Evolutionary conservation across 2,113 vertebrate species (phyloP).

Genomic region (Seriola dumerili): DNA sequence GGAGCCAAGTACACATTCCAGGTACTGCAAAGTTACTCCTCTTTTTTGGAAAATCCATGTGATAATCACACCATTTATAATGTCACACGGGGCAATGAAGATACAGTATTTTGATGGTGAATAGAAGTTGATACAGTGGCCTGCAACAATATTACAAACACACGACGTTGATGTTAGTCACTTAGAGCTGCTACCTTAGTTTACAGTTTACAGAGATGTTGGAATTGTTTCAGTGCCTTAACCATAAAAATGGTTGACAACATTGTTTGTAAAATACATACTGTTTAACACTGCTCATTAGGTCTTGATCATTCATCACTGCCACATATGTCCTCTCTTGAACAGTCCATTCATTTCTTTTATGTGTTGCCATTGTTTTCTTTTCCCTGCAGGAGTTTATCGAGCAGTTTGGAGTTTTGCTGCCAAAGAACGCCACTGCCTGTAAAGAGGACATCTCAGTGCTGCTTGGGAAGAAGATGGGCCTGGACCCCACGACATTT

Average conservation of each 20-base stretch:
- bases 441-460: conserved; percentile 87
- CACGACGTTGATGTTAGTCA: background rate
- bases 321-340: background rate
- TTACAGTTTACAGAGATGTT: background rate
- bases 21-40: conserved; percentile 79
- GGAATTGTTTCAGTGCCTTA: background rate
- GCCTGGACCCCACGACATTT: conserved; percentile 89
- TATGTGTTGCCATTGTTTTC: background rate
- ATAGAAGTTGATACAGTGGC: background rate
- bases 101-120: background rate
- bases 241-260: background rate
- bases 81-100: background rate
- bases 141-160: background rate
- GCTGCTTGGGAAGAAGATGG: conserved; percentile 89
- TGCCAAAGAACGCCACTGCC: conserved; percentile 87
- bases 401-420: conserved; percentile 93
- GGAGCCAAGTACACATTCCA: conserved; percentile 97
- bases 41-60: background rate
- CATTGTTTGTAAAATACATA: background rate
- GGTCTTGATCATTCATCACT: background rate
- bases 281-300: background rate
- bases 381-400: conserved; percentile 89
- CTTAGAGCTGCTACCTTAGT: background rate
- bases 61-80: background rate
- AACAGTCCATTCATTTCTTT: background rate